Evolutionary conservation across 2,797 vertebrate species (phyloP), one percentile per base, ranked within the genome.

Genomic region (Notolepis coatsorum): DNA sequence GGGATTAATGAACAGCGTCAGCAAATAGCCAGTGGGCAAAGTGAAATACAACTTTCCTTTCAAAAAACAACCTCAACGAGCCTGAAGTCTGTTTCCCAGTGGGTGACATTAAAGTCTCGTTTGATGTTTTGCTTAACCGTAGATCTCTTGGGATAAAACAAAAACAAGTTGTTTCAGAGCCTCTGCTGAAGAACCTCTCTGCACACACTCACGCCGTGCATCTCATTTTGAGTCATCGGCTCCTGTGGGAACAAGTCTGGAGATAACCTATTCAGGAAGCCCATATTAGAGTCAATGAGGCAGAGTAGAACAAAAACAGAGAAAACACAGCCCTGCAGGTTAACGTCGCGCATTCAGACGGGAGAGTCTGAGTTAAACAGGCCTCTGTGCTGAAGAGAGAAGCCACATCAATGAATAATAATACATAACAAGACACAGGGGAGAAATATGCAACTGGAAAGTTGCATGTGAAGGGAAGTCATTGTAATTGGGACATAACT

Each of bases 211-310:
- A 74, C 27, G 61, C 75, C 71, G 15, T 33, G 74, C 85, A 78
- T 82, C 73, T 84, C 54, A 74, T 80, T 87, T 85, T 80, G 83
- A 89, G 81, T 86, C 85, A 86, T 84, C 73, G 41, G 79, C 78
- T 92, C 91, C 71, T 92, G 91, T 91, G 89, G 77, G 86, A 91
- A 93, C 92, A 92, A 88, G 91, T 90, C 84, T 81, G 81, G 67
- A 84, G 86, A 86, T 88, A 86, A 84, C 81, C 64, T 70, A 80
- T 85, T 88, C 86, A 89, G 87, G 87, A 90, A 91, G 85, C 84
- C 88, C 84, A 86, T 88, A 90, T 88, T 85, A 71, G 79, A 89
- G 72, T 88, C 88, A 89, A 85, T 85, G 89, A 89, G 81, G 88
- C 88, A 89, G 77, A 85, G 74, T 62, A 59, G 81, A 85, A 81